Evolutionary conservation across 2,113 vertebrate genomes (phyloP), one percentile per base, ranked within the genome.

Genomic region (cattle (Bos taurus)): DNA sequence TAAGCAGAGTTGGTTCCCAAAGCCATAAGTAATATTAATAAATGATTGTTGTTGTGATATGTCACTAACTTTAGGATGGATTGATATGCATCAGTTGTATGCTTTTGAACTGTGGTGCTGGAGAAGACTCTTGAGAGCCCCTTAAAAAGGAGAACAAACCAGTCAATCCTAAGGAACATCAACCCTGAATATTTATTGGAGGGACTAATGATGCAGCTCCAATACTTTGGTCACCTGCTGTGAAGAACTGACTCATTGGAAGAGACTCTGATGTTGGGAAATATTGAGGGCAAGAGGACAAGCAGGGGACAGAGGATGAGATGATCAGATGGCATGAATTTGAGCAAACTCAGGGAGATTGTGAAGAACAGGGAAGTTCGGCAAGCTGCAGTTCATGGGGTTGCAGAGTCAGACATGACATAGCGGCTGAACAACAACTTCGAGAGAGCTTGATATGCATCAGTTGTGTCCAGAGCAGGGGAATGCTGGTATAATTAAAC

Each of bases 1-100:
- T 80, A 82, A 82, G 50, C 36, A 91, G 12, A 84, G 25, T 93
- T 19, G 30, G 12, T 84, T 95, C 59, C 77, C 33, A n/a, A 92
- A 78, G 3, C 19, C 52, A 74, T 28, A 33, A 40, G 36, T 48
- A 71, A 16, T 46, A 43, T 33, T 28, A 62, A 33, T 46, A 77
- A 82, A 54, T 33, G 6, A 85, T 46, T 33, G 1, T 16, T 46
- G 12, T 40, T 21, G 23, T 50, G 62, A 9, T 46, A 54, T 7
- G 43, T 93, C n/a, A 54, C 48, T 87, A 56, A 81, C 16, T 71
- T 28, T 77, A 21, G 25, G 21, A 26, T 90, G 48, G 14, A 25
- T 81, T 94, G 36, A 71, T 48, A 28, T 33, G 6, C 7, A 90
- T 43, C 50, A 71, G 0, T 48, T 82, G 5, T 67, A 36, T 71